These are phyloP conservation scores for Zaprionus ghesquierei DNA, from an alignment of 1,140 invertebrate species.

Conservation along the genomic window DNA sequence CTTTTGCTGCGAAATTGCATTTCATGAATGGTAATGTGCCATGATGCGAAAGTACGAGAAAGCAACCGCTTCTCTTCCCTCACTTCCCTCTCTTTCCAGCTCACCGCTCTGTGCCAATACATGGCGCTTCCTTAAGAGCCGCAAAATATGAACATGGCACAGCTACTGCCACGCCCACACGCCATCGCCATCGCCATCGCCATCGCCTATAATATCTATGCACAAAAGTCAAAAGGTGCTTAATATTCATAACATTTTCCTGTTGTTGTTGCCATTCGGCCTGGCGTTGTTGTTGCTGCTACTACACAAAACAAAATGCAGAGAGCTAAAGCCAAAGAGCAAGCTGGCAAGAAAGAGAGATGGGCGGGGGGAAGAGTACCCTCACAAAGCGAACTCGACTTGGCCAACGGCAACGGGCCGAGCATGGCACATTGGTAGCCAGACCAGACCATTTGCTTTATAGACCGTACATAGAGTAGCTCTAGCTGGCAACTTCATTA, in stretches of 20 bases:
- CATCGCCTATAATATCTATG: constrained; percentile 23
- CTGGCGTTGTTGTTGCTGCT: background rate
- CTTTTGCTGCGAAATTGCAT: constrained; percentile 75
- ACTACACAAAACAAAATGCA: constrained; percentile 18
- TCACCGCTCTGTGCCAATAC: background rate
- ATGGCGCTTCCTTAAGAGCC: constrained; percentile 17
- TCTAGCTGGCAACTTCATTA: background rate
- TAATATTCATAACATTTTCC: constrained; percentile 53
- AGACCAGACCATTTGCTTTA: constrained; percentile 6
- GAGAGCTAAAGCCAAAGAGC: background rate
- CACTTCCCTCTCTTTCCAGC: background rate
- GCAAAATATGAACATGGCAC: constrained; percentile 29
- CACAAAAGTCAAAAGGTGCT: constrained; percentile 52
- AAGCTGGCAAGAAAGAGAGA: background rate
- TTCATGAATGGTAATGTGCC: constrained; percentile 78
- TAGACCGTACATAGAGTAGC: background rate
- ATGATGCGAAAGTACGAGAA: constrained; percentile 55
- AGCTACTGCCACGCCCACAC: constrained; percentile 1
- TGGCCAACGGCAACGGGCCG: constrained; percentile 10
- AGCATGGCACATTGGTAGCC: background rate
- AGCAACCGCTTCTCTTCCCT: background rate
- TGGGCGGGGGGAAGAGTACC: background rate
- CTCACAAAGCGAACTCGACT: background rate
- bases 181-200: background rate
- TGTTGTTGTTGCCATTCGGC: constrained; percentile 3